These are phyloP conservation scores for Drosophila monieri DNA, from an alignment of 2,888 invertebrate species.

Conservation along the genomic window DNA sequence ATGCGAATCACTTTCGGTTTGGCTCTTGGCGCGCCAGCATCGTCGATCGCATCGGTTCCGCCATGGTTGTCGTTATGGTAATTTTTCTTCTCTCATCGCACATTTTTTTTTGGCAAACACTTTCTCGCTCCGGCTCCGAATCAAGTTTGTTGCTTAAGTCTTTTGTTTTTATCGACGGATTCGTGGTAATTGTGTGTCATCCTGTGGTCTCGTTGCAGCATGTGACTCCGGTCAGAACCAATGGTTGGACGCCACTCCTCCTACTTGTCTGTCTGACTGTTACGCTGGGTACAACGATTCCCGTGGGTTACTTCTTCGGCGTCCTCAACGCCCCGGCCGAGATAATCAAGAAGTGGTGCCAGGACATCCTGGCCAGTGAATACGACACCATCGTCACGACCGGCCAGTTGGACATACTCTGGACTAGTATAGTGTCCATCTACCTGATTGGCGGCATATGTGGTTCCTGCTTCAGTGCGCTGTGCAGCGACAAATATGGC, in stretches of 20 bases:
- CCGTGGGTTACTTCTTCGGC: conserved; percentile 93
- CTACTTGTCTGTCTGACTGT: conserved; percentile 88
- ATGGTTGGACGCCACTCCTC: conserved; percentile 83
- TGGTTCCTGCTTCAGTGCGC: conserved; percentile 92
- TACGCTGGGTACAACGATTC: conserved; percentile 90
- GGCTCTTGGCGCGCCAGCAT: conserved; percentile 27
- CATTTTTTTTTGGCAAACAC: neutral
- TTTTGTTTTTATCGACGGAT: conserved; percentile 49
- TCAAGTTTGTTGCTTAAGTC: conserved; percentile 68
- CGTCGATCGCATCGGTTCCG: conserved; percentile 6
- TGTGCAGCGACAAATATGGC: conserved; percentile 89
- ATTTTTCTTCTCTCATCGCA: neutral
- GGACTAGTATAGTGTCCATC: conserved; percentile 93
- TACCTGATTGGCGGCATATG: conserved; percentile 94
- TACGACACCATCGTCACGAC: conserved; percentile 85
- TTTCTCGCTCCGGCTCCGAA: conserved; percentile 2
- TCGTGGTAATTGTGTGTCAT: neutral
- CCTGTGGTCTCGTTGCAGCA: conserved; percentile 48
- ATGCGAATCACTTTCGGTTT: conserved; percentile 36
- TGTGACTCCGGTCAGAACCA: conserved; percentile 28
- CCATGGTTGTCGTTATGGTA: conserved; percentile 58
- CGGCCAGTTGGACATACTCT: conserved; percentile 87
- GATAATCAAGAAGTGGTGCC: conserved; percentile 89
- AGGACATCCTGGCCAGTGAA: conserved; percentile 86
- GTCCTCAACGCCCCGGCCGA: conserved; percentile 91